Base-by-base conservation (phyloP, 2,888 invertebrate species). In the Cerastis rubricosa region DNA sequence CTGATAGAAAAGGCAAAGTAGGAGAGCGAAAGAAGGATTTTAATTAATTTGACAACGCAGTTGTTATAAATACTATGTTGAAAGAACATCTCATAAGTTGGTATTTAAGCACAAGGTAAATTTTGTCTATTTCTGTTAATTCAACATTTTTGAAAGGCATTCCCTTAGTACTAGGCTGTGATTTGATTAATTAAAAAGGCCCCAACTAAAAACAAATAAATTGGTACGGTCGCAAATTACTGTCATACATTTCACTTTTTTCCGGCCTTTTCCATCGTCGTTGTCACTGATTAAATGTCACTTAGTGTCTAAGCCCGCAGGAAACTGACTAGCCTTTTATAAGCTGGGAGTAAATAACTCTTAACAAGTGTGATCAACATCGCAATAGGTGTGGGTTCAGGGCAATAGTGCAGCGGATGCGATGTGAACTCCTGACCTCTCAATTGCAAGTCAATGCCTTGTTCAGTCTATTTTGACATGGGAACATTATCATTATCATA, bases 401-500 rank as follows among this genome's bases (percentile, higher is more conserved):
- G 0, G 17, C 43, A 69, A 49, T 47, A 81, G 68, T 57, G 70
- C 74, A 71, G 61, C 83, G 83, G 83, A 83, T 82, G 68, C 29
- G 40, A 47, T 66, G 29, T 77, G 85, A 85, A 72, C 85, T 69
- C 61, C 22, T 25, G 85, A 85, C 85, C 85, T 69, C 63, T 85
- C 61, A 67, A 76, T 76, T 81, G 61, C 54, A 65, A 85, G 71
- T 82, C 82, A 85, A 76, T 76, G 82, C 76, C 64, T 81, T 57
- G 54, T 70, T 59, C 45, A 43, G 35, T 65, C 69, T 61, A 63
- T 85, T 72, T 54, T 74, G 29, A 11, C 29, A 59, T 66, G 64
- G 9, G 47, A 47, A 63, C 43, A 47, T 64, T 47, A 61, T 65
- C 59, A 66, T 29, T 45, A 12, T 47, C 29, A 59, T 59, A 59